These are phyloP conservation scores for Bolinopsis microptera DNA, from an alignment of 37 sponge, comb jelly and placozoan genomes.

Conservation along the genomic window DNA sequence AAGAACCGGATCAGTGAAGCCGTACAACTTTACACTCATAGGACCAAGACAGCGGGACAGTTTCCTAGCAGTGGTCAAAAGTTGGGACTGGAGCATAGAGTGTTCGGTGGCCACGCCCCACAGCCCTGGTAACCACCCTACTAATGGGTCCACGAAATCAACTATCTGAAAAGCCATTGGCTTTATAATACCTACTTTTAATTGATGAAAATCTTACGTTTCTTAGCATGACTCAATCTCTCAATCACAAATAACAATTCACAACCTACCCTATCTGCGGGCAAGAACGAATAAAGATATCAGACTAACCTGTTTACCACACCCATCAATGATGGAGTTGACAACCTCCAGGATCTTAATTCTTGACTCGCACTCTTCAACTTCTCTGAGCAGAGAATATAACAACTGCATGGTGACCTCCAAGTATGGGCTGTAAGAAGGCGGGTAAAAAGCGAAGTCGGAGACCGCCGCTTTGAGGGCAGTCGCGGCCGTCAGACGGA, in stretches of 20 bases:
- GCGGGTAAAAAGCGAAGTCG: conserved; percentile 56
- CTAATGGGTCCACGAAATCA: conserved; percentile 38
- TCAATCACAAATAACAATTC: background rate
- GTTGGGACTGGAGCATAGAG: conserved; percentile 48
- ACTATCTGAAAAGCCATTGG: background rate
- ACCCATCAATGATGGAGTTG: conserved; percentile 37
- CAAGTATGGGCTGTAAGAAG: conserved; percentile 4
- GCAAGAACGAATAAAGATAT: no score
- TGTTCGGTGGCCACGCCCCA: conserved; percentile 32
- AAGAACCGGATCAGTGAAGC: conserved; percentile 39
- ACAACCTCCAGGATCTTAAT: conserved; percentile 36
- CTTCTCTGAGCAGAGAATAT: conserved; percentile 5
- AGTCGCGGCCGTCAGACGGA: conserved; percentile 37
- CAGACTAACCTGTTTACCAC: conserved; percentile 17
- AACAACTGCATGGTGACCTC: conserved; percentile 3
- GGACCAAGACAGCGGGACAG: conserved; percentile 14
- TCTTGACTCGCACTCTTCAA: conserved; percentile 20
- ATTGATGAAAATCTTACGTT: no score
- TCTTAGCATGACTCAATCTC: no score
- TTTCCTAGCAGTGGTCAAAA: conserved; percentile 29
- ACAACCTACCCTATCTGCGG: no score
- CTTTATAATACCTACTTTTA: background rate
- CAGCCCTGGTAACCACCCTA: conserved; percentile 27
- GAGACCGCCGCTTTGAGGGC: conserved; percentile 55
- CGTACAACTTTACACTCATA: conserved; percentile 15